phyloP scores from a whole-genome alignment of 2,113 vertebrate species.

The Columba livia region DNA sequence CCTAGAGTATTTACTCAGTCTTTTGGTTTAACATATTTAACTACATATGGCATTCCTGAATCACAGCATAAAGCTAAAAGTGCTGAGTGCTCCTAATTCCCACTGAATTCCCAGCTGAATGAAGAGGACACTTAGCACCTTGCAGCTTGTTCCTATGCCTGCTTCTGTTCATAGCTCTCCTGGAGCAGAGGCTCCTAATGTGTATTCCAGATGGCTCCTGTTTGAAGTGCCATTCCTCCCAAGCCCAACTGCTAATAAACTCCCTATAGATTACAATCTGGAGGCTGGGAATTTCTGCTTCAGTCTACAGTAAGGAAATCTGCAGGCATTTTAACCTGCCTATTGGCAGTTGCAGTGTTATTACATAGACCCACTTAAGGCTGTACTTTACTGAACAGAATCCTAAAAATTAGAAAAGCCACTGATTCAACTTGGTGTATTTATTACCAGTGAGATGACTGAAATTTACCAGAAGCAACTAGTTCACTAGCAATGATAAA shows the following conservation, averaged over 20 bases:
- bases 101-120: neutral
- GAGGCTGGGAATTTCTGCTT: constrained; percentile 5
- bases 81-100: neutral
- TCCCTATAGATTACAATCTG: neutral
- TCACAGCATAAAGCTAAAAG: neutral
- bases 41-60: neutral
- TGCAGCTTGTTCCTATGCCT: neutral
- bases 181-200: neutral
- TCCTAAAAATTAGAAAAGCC: neutral
- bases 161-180: neutral
- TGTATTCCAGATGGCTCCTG: constrained; percentile 25
- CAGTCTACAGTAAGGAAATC: neutral
- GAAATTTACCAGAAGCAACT: neutral
- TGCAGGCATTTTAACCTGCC: neutral
- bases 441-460: neutral
- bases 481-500: neutral
- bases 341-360: neutral
- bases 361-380: neutral
- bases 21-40: constrained; percentile 4
- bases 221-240: constrained; percentile 6
- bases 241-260: neutral
- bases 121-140: neutral
- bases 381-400: neutral
- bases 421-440: neutral
- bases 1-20: neutral